These are phyloP conservation scores for Pseudomyrmex dendroicus DNA, from an alignment of 1,140 invertebrate genomes.

Conservation along the genomic window DNA sequence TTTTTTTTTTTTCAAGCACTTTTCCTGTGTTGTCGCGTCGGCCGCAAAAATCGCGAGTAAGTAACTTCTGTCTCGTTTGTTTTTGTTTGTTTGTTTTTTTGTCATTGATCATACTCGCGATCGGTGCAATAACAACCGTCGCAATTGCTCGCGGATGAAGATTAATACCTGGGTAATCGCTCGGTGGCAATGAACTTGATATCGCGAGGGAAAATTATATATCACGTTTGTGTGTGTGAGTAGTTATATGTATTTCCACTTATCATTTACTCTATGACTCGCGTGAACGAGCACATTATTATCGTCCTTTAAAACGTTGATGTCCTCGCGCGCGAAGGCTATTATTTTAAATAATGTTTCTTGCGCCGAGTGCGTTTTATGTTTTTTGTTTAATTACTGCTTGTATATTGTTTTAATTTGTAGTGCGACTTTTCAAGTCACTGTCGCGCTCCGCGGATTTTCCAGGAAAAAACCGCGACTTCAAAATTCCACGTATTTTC, in stretches of 20 bases:
- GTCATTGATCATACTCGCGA: conserved; percentile 48
- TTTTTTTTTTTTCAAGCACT: too few species aligned
- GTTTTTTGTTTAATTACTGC: neutral
- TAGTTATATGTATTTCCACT: conserved; percentile 31
- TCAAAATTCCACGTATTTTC: neutral
- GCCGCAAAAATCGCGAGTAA: conserved; percentile 11
- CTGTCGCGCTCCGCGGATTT: neutral
- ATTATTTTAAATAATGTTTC: too few species aligned
- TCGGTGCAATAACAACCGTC: conserved; percentile 62
- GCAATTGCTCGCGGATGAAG: conserved; percentile 64
- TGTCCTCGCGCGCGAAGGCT: too few species aligned
- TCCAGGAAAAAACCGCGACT: neutral
- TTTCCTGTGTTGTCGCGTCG: neutral
- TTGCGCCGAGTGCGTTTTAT: neutral
- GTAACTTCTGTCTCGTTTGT: conserved; percentile 42
- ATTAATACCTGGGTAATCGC: conserved; percentile 68
- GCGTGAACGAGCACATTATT: neutral
- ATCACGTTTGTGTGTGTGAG: neutral
- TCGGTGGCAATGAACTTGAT: conserved; percentile 56
- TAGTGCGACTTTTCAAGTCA: neutral
- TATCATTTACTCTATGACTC: conserved; percentile 42
- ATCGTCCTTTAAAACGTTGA: neutral
- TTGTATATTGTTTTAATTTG: conserved; percentile 20
- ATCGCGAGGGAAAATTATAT: conserved; percentile 51
- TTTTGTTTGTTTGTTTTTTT: conserved; percentile 52